Percentiles rank a stretch among this genome's conserved stretches.
phyloP scores from a whole-genome alignment of 2,797 vertebrate species.

The Cyclopterus lumpus region DNA sequence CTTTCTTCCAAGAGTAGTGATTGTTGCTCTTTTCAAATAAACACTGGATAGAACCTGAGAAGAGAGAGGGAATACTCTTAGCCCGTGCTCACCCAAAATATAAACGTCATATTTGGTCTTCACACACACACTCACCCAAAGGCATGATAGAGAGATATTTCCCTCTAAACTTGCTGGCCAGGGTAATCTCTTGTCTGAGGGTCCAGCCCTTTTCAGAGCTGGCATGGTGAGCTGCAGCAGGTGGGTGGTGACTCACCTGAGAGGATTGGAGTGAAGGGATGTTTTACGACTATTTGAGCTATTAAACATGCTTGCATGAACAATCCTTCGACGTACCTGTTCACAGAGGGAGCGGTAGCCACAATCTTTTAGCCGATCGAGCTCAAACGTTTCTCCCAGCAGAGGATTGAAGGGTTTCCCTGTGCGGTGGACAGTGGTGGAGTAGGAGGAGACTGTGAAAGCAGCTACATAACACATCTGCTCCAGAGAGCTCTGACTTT shows the following conservation, averaged over 20 bases:
- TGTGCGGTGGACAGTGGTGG: conserved; percentile 94
- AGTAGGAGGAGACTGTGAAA: conserved; percentile 96
- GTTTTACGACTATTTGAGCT: background rate
- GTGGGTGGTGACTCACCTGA: conserved; percentile 97
- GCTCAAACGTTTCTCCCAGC: conserved; percentile 95
- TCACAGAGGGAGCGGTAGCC: conserved; percentile 96
- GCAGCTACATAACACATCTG: conserved; percentile 96
- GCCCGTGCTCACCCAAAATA: background rate
- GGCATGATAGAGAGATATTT: conserved; percentile 99
- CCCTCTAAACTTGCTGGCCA: conserved; percentile 98
- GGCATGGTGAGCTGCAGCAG: conserved; percentile 94
- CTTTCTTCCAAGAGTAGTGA: conserved; percentile 98
- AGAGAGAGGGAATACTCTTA: conserved; percentile 4
- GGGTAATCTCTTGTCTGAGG: conserved; percentile 92
- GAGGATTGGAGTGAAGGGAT: background rate
- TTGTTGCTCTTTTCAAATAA: conserved; percentile 92
- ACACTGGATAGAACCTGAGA: conserved; percentile 93
- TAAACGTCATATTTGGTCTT: background rate
- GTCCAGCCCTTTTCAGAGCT: conserved; percentile 93
- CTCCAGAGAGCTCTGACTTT: conserved; percentile 91
- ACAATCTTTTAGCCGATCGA: conserved; percentile 90
- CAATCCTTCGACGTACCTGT: conserved; percentile 82
- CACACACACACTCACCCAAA: conserved; percentile 85
- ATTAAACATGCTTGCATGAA: background rate
- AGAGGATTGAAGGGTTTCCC: conserved; percentile 98